Evolutionary conservation across 2,113 vertebrate species (phyloP).

Genomic region (Trichechus manatus): DNA sequence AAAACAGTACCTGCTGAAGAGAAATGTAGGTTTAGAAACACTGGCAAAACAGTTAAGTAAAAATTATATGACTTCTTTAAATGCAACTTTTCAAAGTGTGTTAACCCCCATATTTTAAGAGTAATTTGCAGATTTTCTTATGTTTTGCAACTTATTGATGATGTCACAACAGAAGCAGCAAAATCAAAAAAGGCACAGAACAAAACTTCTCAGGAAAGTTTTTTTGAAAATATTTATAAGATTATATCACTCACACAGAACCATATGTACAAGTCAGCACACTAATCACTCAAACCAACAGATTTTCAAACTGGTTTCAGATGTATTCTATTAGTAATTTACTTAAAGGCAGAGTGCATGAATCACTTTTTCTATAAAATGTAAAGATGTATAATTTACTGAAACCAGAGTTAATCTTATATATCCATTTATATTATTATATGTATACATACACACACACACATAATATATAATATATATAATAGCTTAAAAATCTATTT

Average conservation of each 20-base stretch:
- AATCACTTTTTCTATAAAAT: not conserved
- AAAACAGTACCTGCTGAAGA: not conserved
- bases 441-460: not conserved
- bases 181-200: constrained; percentile 2
- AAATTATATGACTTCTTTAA: not conserved
- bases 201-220: not conserved
- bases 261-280: not conserved
- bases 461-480: not conserved
- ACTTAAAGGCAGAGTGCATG: not conserved
- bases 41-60: not conserved
- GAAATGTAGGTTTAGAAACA: constrained; percentile 16
- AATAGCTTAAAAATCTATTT: constrained; percentile 25
- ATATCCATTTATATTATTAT: not conserved
- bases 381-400: constrained; percentile 31
- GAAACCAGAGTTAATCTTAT: not conserved
- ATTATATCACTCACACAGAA: not conserved
- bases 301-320: constrained; percentile 20
- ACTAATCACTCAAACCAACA: too few relatives aligned
- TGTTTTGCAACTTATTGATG: not conserved
- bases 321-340: not conserved
- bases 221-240: not conserved
- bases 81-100: not conserved
- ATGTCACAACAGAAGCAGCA: not conserved
- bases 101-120: not conserved
- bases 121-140: not conserved